A percentile compares a stretch with the other conserved stretches of the same genome.
These are phyloP conservation scores for Ephydatia muelleri DNA, from an alignment of 37 sponge, comb jelly and placozoan species.

Conservation along the genomic window DNA sequence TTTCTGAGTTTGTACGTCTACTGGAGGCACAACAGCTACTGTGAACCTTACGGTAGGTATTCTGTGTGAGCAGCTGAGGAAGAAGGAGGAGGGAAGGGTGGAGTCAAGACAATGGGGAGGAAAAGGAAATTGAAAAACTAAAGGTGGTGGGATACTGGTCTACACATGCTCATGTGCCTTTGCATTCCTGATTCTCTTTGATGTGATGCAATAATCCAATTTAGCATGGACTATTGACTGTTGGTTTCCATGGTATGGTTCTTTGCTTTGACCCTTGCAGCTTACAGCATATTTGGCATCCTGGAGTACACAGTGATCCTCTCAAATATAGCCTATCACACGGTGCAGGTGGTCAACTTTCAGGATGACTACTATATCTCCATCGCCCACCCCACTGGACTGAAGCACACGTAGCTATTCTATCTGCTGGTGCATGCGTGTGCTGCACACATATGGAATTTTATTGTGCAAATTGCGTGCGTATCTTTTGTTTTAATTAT, in stretches of 20 bases:
- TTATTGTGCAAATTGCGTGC: neutral
- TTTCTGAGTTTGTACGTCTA: constrained; percentile 54
- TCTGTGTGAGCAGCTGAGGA: no score
- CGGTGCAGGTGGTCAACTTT: constrained; percentile 26
- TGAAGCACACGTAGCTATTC: constrained; percentile 9
- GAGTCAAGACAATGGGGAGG: no score
- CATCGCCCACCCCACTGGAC: constrained; percentile 16
- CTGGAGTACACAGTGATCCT: constrained; percentile 66
- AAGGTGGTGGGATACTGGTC: no score
- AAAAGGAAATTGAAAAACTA: no score
- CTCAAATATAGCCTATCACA: constrained; percentile 63
- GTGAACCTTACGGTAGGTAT: constrained; percentile 68
- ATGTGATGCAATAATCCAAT: neutral
- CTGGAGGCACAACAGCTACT: constrained; percentile 63
- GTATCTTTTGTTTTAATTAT: neutral
- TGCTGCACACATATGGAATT: neutral
- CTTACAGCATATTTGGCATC: constrained; percentile 53
- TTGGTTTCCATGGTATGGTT: neutral
- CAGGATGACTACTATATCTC: constrained; percentile 41
- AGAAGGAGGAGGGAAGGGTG: no score
- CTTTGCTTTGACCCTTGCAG: constrained; percentile 13
- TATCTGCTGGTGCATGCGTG: no score
- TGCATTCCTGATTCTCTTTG: neutral
- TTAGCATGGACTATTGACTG: neutral
- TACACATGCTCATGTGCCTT: neutral